Conservation (phyloP, 2,113 vertebrate genomes). For the Oxyruncus cristatus region DNA sequence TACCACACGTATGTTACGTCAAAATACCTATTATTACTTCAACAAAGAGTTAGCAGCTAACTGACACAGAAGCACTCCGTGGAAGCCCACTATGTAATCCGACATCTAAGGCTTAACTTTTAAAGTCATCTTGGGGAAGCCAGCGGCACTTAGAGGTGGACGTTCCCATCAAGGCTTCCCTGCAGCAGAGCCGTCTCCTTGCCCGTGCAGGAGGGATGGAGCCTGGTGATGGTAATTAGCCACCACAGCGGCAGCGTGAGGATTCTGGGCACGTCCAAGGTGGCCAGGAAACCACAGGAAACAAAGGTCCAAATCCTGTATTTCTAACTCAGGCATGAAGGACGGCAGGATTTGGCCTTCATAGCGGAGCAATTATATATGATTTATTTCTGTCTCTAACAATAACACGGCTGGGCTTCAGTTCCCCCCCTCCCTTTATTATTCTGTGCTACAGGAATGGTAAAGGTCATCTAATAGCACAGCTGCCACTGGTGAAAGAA, state of each 20-base stretch:
- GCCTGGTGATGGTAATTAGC: constrained; percentile 31
- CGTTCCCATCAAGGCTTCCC: not conserved
- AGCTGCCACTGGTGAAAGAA: constrained; percentile 38
- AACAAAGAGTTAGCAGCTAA: not conserved
- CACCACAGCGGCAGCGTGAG: not conserved
- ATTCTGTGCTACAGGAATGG: constrained; percentile 36
- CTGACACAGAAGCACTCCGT: not conserved
- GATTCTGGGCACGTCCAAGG: constrained; percentile 34
- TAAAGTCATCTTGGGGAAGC: not conserved
- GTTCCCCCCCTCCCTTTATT: constrained; percentile 18
- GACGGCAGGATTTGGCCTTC: constrained; percentile 58
- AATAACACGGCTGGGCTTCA: constrained; percentile 60
- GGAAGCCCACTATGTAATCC: not conserved
- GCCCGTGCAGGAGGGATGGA: not conserved
- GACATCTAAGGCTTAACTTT: not conserved
- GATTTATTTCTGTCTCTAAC: constrained; percentile 61
- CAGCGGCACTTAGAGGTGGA: not conserved
- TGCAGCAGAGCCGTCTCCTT: not conserved
- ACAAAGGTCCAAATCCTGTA: constrained; percentile 61
- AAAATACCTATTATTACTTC: not conserved
- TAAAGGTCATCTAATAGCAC: constrained; percentile 52
- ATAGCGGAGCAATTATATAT: constrained; percentile 46
- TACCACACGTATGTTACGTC: not conserved
- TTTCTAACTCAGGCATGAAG: constrained; percentile 62
- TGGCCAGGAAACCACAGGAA: constrained; percentile 49